Conservation (phyloP, 2,113 vertebrate species). For the Bucco capensis region DNA sequence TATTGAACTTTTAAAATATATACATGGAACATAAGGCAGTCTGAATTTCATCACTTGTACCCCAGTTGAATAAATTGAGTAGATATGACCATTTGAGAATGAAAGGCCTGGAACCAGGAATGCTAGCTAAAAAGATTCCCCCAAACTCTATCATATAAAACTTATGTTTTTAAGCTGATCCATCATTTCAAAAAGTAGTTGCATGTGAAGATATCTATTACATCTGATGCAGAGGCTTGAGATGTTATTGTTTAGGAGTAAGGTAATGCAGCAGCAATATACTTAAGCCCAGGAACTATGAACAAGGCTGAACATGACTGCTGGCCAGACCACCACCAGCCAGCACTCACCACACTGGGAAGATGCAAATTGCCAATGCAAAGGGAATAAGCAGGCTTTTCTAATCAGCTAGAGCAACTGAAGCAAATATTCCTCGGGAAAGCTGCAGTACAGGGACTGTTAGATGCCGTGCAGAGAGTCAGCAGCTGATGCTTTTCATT, state of each 20-base stretch:
- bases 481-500: neutral
- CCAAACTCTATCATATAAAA: neutral
- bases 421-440: neutral
- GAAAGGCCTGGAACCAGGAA: neutral
- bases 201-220: neutral
- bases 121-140: neutral
- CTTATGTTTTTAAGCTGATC: neutral
- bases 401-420: neutral
- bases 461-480: neutral
- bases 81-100: neutral
- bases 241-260: neutral
- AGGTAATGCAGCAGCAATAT: neutral
- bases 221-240: neutral
- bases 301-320: neutral
- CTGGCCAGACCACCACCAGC: neutral
- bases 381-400: neutral
- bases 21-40: neutral
- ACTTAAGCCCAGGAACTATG: neutral
- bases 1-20: neutral
- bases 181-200: neutral
- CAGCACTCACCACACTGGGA: neutral
- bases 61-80: neutral
- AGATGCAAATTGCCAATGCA: neutral
- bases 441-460: too few species aligned
- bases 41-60: slow-evolving; percentile 26